Base-by-base conservation (phyloP, 2,113 vertebrate species). In the Scopus umbretta region DNA sequence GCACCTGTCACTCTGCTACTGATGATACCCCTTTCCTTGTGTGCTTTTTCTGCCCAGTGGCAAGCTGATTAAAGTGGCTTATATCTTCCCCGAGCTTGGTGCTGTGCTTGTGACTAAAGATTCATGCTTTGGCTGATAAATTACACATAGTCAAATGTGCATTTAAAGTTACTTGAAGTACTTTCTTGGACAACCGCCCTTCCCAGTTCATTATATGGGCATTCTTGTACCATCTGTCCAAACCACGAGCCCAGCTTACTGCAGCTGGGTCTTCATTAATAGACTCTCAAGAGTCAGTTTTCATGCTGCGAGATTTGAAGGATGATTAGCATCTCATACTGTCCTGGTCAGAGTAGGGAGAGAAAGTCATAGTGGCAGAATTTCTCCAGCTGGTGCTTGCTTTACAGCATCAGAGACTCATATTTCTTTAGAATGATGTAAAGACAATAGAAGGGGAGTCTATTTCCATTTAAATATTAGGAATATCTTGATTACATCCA, bases 111-210 rank as follows among this genome's bases (percentile, higher is more conserved):
- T 62, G 61, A 72, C 55, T 81, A 47, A 84, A 95, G 76, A 75
- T 72, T 89, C 56, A 55, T 71, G 34, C 1, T 2, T 5, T 27
- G 16, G 84, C 70, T 80, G 84, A 85, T 45, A 80, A 94, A 95
- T 85, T 76, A 47, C 58, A 85, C 43, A 0, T 0, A 82, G 65
- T 75, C 61, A 85, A 79, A 95, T 65, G 61, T 36, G 21, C 84
- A 49, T 81, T 87, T 92, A 61, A 85, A 95, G 73, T 91, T 96
- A 63, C 73, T 75, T 87, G 61, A 91, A 94, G 66, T 56, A 81
- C 47, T 95, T 92, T 68, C 36, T 95, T 94, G 89, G 93, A 90
- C 73, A 95, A 75, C n/a, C 88, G 80, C 90, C 84, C 90, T 94
- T 93, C 66, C 89, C 59, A 82, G 61, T 79, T 87, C 70, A 84